These are phyloP conservation scores for Tichodroma muraria DNA, from an alignment of 2,113 vertebrate species.

Conservation along the genomic window DNA sequence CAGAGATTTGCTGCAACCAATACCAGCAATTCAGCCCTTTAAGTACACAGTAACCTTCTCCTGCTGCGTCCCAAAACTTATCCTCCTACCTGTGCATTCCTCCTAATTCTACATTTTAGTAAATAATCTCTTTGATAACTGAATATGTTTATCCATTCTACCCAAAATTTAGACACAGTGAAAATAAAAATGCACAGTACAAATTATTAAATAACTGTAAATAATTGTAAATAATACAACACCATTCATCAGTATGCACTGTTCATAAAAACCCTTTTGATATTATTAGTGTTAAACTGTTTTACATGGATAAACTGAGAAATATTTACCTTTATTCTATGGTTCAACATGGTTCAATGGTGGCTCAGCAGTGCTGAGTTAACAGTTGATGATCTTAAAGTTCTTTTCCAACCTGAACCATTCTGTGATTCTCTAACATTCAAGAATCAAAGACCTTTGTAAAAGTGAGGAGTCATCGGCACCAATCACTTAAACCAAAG, in stretches of 20 bases:
- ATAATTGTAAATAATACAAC: neutral
- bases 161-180: neutral
- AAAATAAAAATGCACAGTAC: neutral
- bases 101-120: neutral
- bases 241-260: neutral
- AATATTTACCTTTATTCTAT: neutral
- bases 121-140: neutral
- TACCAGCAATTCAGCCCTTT: neutral
- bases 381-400: neutral
- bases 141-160: neutral
- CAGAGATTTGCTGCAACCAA: neutral
- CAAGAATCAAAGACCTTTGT: neutral
- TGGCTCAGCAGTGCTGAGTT: neutral
- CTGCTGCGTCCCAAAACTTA: neutral
- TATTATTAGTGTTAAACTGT: neutral
- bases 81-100: neutral
- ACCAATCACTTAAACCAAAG: neutral
- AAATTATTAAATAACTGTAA: neutral
- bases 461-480: neutral
- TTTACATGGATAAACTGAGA: neutral
- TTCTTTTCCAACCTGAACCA: neutral
- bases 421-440: neutral
- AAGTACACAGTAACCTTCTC: neutral
- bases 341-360: neutral
- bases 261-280: neutral